Conservation (phyloP, 2,113 vertebrate species). For the Micromys minutus region DNA sequence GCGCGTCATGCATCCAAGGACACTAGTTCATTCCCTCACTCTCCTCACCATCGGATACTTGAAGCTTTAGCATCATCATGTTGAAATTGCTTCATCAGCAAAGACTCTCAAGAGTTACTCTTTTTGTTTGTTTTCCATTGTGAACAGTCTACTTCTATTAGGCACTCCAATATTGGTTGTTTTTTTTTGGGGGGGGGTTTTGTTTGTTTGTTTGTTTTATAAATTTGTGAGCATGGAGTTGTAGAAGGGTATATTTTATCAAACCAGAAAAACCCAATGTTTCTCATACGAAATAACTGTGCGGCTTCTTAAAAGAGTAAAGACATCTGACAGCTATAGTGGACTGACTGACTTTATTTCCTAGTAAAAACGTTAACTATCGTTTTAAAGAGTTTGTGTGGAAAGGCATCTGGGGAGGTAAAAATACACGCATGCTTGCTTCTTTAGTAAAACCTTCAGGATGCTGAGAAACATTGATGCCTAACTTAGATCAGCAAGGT, state of each 20-base stretch:
- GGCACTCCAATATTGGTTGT: neutral
- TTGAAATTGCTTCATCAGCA: neutral
- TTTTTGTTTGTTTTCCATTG: constrained; percentile 18
- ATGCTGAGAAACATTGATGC: neutral
- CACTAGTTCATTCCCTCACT: neutral
- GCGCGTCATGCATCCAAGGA: neutral
- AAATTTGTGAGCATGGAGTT: neutral
- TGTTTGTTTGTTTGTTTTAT: too few relatives aligned
- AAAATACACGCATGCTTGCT: neutral
- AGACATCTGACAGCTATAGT: neutral
- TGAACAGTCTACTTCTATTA: neutral
- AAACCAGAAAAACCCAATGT: neutral
- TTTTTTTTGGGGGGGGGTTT: too few relatives aligned
- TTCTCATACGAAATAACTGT: neutral
- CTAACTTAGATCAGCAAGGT: neutral
- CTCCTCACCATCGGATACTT: neutral
- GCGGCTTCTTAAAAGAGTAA: neutral
- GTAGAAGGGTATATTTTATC: neutral
- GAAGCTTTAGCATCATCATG: constrained; percentile 32
- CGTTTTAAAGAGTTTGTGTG: neutral
- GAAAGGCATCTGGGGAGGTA: neutral
- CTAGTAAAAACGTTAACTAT: neutral
- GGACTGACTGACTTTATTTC: neutral
- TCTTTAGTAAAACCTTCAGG: neutral
- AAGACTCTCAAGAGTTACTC: neutral